These are phyloP conservation scores for Geophilus truncorum DNA, from an alignment of 2,888 invertebrate species.

Conservation along the genomic window DNA sequence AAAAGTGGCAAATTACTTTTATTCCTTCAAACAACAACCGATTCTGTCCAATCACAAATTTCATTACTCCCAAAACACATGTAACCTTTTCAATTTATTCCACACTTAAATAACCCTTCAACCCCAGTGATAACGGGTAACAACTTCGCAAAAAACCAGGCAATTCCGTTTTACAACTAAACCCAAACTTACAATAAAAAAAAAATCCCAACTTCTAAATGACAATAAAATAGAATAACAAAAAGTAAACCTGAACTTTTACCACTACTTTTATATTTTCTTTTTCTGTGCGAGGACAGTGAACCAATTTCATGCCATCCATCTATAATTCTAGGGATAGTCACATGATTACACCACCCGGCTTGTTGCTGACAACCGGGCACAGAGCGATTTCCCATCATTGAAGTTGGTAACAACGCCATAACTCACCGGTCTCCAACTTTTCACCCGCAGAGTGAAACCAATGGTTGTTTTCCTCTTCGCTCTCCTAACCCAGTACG, in stretches of 20 bases:
- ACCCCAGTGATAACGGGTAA: background rate
- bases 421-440: slow-evolving; percentile 12
- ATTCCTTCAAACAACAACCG: background rate
- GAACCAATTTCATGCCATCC: background rate
- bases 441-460: slow-evolving; percentile 20
- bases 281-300: background rate
- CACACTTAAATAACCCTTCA: background rate
- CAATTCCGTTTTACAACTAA: slow-evolving; percentile 7
- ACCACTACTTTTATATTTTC: background rate
- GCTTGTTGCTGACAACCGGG: slow-evolving; percentile 1
- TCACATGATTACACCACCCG: background rate
- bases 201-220: background rate
- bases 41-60: background rate
- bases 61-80: slow-evolving; percentile 10
- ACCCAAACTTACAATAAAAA: background rate
- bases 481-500: background rate
- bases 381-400: background rate
- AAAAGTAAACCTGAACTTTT: background rate
- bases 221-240: background rate
- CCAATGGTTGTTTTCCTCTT: slow-evolving; percentile 12
- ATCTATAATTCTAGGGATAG: background rate
- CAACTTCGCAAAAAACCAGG: background rate
- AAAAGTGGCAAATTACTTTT: background rate
- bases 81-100: slow-evolving; percentile 20
- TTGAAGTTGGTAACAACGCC: slow-evolving; percentile 12